Base-by-base conservation (phyloP, 1,140 invertebrate species). In the Drosophila micromelanica region DNA sequence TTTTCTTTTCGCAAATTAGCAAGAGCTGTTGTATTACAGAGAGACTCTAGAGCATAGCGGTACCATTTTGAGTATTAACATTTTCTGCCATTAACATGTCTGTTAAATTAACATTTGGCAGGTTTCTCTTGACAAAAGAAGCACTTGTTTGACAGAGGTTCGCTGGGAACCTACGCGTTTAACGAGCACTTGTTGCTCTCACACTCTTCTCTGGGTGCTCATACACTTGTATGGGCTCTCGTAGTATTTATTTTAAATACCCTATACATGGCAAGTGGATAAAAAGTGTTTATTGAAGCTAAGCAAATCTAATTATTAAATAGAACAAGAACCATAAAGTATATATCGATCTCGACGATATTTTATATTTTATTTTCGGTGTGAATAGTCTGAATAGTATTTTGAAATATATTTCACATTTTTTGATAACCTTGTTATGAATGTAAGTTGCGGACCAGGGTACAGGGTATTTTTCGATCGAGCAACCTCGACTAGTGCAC, bases 11-110 rank as follows among this genome's bases (percentile, higher is more conserved):
- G n/a, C 23, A 49, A 23, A 11, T 32, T 27, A 30, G 23, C 15
- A 37, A 72, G 27, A 49, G 43, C 17, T 60, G n/a, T 15, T 15
- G 48, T 27, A 30, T 7, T 49, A 32, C 27, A 13, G 52, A 20
- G 17, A 48, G 5, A 13, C 12, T 8, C 7, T 8, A 8, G 0
- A n/a, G 12, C 40, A 56, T 48, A 17, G 52, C 20, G 37, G 43
- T 72, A 38, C 46, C 69, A 65, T 57, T 70, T 67, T 56, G 69
- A 72, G 69, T 8, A 46, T 12, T 59, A 51, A 64, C 52, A 63
- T 62, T 23, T 11, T 27, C 35, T 13, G 67, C 17, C 20, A 27
- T 35, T 46, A 70, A 54, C 67, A 65, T 30, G 13, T 5, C 15
- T 52, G 46, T 52, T 20, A 56, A 35, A 57, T 42, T 49, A 57